phyloP scores from a whole-genome alignment of 2,888 invertebrate species.

The Acrocyrtus sp. region DNA sequence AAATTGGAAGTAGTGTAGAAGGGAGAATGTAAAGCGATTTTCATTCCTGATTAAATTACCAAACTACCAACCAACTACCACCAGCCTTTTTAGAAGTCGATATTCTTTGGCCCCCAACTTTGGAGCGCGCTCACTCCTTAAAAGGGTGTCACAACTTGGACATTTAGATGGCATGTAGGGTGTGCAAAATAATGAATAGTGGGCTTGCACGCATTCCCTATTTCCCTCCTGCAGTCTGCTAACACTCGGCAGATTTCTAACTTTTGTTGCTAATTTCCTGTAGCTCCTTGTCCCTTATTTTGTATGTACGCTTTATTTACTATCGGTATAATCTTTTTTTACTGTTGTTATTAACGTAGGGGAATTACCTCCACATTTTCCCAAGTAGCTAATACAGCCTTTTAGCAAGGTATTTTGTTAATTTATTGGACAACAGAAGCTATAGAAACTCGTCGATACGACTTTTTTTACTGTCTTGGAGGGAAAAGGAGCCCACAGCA shows the following conservation, averaged over 20 bases:
- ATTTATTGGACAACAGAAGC: too few species aligned
- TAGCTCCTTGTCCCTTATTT: too few species aligned
- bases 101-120: neutral
- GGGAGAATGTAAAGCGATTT: neutral
- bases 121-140: conserved; percentile 6
- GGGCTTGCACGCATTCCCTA: conserved; percentile 17
- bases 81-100: conserved; percentile 3
- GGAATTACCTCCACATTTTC: neutral
- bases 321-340: neutral
- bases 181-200: conserved; percentile 39
- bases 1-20: neutral
- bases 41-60: neutral
- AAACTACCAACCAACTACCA: conserved; percentile 1
- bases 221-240: neutral
- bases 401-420: too few species aligned
- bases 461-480: too few species aligned
- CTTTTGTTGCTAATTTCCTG: too few species aligned
- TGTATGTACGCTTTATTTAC: too few species aligned
- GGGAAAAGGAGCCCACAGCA: too few species aligned
- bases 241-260: neutral
- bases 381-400: neutral
- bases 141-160: conserved; percentile 43
- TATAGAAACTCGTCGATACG: too few species aligned
- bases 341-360: neutral
- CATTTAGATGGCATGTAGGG: conserved; percentile 50